These are phyloP conservation scores for Branchellion lobata DNA, from an alignment of 2,888 invertebrate genomes.

Conservation along the genomic window DNA sequence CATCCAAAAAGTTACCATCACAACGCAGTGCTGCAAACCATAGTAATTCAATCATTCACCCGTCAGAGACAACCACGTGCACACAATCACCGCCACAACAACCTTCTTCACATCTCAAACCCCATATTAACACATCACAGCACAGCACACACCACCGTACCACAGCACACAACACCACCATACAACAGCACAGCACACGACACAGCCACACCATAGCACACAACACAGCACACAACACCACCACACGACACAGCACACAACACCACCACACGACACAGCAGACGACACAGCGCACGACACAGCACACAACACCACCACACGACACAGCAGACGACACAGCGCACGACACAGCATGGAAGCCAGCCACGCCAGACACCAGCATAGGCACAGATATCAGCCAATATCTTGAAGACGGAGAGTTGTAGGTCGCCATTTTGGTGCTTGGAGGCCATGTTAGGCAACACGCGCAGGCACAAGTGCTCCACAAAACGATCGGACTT, in stretches of 20 bases:
- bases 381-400: slow-evolving; percentile 80
- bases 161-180: background rate
- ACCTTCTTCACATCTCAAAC: too few relatives aligned
- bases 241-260: background rate
- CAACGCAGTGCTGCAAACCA: too few relatives aligned
- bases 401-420: slow-evolving; percentile 78
- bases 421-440: slow-evolving; percentile 63
- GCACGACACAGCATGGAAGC: slow-evolving; percentile 60
- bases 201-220: too few relatives aligned
- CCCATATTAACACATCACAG: too few relatives aligned
- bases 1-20: too few relatives aligned
- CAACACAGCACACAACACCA: background rate
- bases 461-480: slow-evolving; percentile 80
- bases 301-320: slow-evolving; percentile 70
- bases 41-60: too few relatives aligned
- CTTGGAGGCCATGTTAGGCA: slow-evolving; percentile 67
- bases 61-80: too few relatives aligned
- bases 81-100: too few relatives aligned
- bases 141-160: background rate
- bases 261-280: too few relatives aligned
- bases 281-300: background rate
- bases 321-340: background rate
- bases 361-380: slow-evolving; percentile 77
- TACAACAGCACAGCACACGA: background rate
- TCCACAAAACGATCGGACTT: slow-evolving; percentile 81